Evolutionary conservation across 2,888 invertebrate genomes (phyloP).

Genomic region (Lasioglossum villosulum): DNA sequence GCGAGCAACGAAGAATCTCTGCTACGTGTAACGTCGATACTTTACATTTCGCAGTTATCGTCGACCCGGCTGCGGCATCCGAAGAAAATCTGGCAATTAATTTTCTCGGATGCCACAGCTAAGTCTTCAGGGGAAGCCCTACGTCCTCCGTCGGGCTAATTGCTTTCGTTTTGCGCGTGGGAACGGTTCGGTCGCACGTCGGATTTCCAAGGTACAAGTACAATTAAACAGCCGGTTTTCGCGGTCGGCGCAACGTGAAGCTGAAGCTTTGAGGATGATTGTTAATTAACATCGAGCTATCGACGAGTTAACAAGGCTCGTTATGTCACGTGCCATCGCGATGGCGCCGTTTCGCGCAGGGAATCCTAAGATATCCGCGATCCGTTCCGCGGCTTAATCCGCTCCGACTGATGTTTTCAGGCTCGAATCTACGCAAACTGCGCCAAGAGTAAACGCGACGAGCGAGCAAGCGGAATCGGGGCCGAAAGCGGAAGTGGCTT

Average conservation of each 20-base stretch:
- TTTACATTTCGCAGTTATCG: conserved; percentile 1
- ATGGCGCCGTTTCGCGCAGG: neutral
- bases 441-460: conserved; percentile 4
- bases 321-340: conserved; percentile 30
- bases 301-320: conserved; percentile 26
- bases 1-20: neutral
- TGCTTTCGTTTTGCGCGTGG: conserved; percentile 45
- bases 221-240: conserved; percentile 42
- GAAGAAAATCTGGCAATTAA: conserved; percentile 48
- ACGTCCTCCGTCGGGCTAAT: conserved; percentile 41
- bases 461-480: neutral
- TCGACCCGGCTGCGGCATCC: neutral
- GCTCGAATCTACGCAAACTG: neutral
- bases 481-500: conserved; percentile 1
- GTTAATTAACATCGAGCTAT: conserved; percentile 61
- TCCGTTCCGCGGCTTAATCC: neutral
- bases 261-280: conserved; percentile 46
- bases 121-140: conserved; percentile 55
- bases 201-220: conserved; percentile 38
- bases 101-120: conserved; percentile 42
- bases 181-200: conserved; percentile 9
- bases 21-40: neutral
- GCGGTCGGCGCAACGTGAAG: conserved; percentile 19
- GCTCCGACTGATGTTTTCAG: neutral
- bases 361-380: conserved; percentile 24